A percentile compares a stretch with the other conserved stretches of the same genome.
phyloP scores from a whole-genome alignment of 2,797 vertebrate species.

The Urocyon cinereoargenteus region DNA sequence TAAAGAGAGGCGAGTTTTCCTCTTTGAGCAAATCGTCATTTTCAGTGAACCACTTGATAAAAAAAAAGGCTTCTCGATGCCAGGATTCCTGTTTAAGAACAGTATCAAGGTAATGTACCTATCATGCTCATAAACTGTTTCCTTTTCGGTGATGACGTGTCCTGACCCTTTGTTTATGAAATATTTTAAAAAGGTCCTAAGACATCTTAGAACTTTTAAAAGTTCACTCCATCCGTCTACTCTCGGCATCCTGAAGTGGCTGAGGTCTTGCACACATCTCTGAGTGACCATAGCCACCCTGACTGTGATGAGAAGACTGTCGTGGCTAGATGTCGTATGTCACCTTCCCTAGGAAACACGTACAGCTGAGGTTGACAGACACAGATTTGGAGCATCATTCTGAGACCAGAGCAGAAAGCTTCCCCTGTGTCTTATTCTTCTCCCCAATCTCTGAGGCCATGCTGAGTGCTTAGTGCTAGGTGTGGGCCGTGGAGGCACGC shows the following conservation, averaged over 20 bases:
- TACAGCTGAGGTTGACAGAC: background rate
- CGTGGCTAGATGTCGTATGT: background rate
- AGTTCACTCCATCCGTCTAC: background rate
- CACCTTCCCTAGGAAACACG: background rate
- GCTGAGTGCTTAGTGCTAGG: background rate
- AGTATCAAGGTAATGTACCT: constrained; percentile 95
- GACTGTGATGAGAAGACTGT: background rate
- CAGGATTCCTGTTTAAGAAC: constrained; percentile 98
- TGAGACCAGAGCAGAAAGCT: background rate
- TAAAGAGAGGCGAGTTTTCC: constrained; percentile 97
- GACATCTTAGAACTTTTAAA: background rate
- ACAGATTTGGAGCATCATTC: no score
- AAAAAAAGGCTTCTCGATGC: constrained; percentile 98
- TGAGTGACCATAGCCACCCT: background rate
- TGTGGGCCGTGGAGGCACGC: fast-evolving
- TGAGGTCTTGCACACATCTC: background rate
- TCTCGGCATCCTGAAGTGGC: background rate
- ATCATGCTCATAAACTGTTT: fast-evolving
- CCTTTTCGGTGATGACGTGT: background rate
- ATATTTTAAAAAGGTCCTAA: background rate
- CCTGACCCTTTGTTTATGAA: background rate
- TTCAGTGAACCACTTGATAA: constrained; percentile 98
- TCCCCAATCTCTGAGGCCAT: background rate
- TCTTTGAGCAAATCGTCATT: constrained; percentile 99
- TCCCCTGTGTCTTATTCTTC: background rate